Evolutionary conservation across 2,888 invertebrate genomes (phyloP), one percentile per base, ranked within the genome.

Genomic region (Limnephilus marmoratus): DNA sequence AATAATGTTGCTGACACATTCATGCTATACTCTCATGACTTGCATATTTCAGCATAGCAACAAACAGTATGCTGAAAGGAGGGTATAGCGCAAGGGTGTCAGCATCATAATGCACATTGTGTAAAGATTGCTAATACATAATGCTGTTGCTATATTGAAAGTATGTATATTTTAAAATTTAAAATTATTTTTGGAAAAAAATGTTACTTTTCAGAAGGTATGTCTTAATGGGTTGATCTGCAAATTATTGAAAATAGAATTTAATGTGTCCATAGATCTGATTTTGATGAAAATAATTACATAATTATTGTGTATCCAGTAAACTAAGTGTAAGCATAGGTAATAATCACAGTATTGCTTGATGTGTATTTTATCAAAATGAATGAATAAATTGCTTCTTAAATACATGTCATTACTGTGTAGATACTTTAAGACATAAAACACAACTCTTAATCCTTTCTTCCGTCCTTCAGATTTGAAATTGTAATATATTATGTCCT

Each of bases 191-290:
- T 68, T 68, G 68, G 68, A 68, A 24, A 68, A 68, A 68, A n/a
- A 24, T 24, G 24, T 68, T 68, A n/a, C n/a, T 24, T 24, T 24
- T 24, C 68, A 9, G 24, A 24, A 24, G 7, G 68, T 24, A 18
- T 68, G 18, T 68, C 5, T 9, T 45, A 11, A 45, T 12, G 11
- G 68, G 24, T 24, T 68, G 68, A 18, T 68, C 18, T 68, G 68
- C 18, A 18, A 68, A 68, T 68, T 68, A 68, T 68, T 5, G 18
- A 68, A 68, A 24, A 68, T 68, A 18, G 18, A 68, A 68, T 24
- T 68, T 68, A 68, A 68, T 68, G 68, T 68, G 68, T 68, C 68
- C 68, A 68, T 68, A 68, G 68, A 68, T 68, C 68, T 68, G 68
- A 68, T 68, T 68, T 68, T 24, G 24, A n/a, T 68, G 68, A 68